A percentile compares a stretch with the other conserved stretches of the same genome.
phyloP scores from a whole-genome alignment of 2,113 vertebrate genomes.

The Sterna hirundo region DNA sequence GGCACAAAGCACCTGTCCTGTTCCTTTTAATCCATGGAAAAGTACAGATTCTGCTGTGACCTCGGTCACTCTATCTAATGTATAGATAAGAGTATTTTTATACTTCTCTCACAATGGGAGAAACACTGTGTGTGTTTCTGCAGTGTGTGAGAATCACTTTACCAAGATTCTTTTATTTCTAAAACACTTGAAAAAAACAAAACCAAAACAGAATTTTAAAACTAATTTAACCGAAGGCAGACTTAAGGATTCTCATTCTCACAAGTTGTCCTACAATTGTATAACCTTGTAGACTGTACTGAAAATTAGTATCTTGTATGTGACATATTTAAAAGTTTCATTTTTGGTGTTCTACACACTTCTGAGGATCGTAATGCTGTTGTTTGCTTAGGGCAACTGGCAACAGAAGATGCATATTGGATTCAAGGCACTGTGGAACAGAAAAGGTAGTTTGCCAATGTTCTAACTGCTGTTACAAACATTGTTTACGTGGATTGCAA shows the following conservation, averaged over 20 bases:
- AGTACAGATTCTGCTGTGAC: neutral
- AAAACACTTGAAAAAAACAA: neutral
- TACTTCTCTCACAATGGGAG: neutral
- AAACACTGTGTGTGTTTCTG: neutral
- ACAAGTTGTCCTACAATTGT: neutral
- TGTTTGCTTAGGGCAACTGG: neutral
- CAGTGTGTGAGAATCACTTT: neutral
- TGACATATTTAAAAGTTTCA: neutral
- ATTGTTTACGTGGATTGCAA: neutral
- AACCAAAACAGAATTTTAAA: neutral
- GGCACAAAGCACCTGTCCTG: neutral
- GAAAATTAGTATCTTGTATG: neutral
- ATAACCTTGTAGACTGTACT: neutral
- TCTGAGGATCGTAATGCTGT: neutral
- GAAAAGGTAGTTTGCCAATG: neutral
- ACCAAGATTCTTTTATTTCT: neutral
- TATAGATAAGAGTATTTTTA: neutral
- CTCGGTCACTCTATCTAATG: neutral
- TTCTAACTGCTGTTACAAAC: neutral
- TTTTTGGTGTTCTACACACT: neutral
- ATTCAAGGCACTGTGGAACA: neutral
- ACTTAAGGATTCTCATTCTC: neutral
- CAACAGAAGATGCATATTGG: neutral
- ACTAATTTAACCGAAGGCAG: neutral
- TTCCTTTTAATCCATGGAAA: neutral